Evolutionary conservation across 2,797 vertebrate species (phyloP).

Genomic region (Rhabdophis nuchalis): DNA sequence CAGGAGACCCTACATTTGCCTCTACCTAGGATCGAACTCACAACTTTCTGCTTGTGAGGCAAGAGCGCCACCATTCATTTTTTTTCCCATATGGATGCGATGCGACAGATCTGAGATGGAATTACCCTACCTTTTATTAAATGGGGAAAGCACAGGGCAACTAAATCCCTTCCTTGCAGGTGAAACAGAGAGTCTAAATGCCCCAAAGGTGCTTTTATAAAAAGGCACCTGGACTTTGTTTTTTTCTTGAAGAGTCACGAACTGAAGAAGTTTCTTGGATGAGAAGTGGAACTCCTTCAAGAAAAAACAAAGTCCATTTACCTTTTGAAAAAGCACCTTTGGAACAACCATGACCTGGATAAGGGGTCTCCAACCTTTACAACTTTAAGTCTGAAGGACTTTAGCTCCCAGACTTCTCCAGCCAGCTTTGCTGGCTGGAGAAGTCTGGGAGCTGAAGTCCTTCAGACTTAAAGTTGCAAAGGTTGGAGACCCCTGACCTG

Average conservation of each 20-base stretch:
- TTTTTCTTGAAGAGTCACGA: not conserved
- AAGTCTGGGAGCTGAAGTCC: too few relatives aligned
- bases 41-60: too few relatives aligned
- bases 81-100: not conserved
- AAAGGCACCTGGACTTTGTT: not conserved
- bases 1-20: too few relatives aligned
- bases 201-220: not conserved
- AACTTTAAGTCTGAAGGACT: too few relatives aligned
- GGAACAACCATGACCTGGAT: not conserved
- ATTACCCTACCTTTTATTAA: not conserved
- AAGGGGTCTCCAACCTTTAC: too few relatives aligned
- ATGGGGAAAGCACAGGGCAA: not conserved
- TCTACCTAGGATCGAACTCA: too few relatives aligned
- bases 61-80: not conserved
- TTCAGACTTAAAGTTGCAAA: too few relatives aligned
- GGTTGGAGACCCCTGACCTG: too few relatives aligned
- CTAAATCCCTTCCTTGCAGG: not conserved
- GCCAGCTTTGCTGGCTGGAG: too few relatives aligned
- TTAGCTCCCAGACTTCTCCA: too few relatives aligned
- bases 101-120: not conserved
- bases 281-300: not conserved
- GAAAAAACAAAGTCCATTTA: not conserved
- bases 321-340: not conserved
- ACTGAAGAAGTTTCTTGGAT: not conserved
- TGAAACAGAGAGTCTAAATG: not conserved